Evolutionary conservation across 2,797 vertebrate genomes (phyloP), one percentile per base, ranked within the genome.

Genomic region (Takifugu rubripes): DNA sequence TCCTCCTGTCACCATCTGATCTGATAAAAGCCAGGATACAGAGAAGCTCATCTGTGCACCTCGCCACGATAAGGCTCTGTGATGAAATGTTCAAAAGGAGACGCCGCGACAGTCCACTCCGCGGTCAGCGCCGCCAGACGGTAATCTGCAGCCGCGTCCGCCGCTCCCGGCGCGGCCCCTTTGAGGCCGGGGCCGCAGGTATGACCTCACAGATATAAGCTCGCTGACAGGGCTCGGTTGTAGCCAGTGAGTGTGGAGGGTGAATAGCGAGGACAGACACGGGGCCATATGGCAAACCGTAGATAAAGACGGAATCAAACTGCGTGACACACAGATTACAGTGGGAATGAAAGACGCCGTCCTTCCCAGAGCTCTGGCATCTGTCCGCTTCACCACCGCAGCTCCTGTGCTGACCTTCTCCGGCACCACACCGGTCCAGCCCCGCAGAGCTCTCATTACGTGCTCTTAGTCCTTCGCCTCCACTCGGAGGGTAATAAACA

Each of bases 281-380:
- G 47, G 29, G 54, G 60, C 50, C 66, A 47, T 49, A 42, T 54
- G 66, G 61, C 49, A 60, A 54, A 59, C 6, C 45, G 3, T 0
- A 77, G 81, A 76, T 77, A 78, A 80, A 77, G 68, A 55, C 64
- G 1, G 74, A 75, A 59, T 75, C 79, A 76, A 61, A 71, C 70
- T 36, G 66, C 4, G 59, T 3, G 56, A 49, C 63, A 50, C 47
- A 52, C 54, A 64, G 73, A 75, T 62, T 57, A 64, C 6, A 6
- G 51, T 36, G 25, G 43, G 24, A 59, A 68, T 58, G 48, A 65
- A 77, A 66, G 40, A 12, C n/a, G 45, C 36, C 9, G 14, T 12
- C 52, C 44, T 27, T 31, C 25, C 52, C 25, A 0, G 6, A 31
- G 43, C 54, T 26, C 54, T 25, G 47, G 50, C 50, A 53, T 52